Percentiles rank a stretch among this genome's conserved stretches.
phyloP scores from a whole-genome alignment of 2,113 vertebrate species.

The Hyaena hyaena region DNA sequence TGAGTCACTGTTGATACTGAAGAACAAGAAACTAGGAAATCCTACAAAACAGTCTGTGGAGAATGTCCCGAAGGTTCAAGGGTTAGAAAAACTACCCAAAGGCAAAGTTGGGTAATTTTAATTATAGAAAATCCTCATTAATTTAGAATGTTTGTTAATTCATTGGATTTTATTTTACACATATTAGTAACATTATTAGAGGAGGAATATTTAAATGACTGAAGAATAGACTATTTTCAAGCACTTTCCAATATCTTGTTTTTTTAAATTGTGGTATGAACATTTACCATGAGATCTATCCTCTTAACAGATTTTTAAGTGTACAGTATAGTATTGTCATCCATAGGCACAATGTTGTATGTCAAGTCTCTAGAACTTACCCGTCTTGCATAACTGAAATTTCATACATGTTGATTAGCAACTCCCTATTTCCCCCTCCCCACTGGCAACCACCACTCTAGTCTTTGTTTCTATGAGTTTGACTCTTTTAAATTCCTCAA shows the following conservation, averaged over 20 bases:
- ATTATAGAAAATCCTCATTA: background rate
- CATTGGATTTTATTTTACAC: background rate
- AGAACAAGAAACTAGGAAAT: background rate
- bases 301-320: background rate
- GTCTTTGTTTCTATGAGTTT: background rate
- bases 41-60: no score
- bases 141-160: slow-evolving; percentile 14
- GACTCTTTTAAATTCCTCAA: background rate
- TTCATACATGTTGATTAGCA: background rate
- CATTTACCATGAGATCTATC: background rate
- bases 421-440: background rate
- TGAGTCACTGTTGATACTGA: background rate
- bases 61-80: background rate
- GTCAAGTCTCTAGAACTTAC: background rate
- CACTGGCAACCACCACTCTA: background rate
- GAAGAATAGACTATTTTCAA: background rate
- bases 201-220: background rate
- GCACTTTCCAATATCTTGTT: background rate
- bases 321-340: background rate
- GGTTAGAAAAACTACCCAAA: background rate
- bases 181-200: background rate
- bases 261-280: background rate
- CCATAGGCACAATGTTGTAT: background rate
- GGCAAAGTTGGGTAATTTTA: background rate
- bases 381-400: background rate